These are phyloP conservation scores for Amazonetta brasiliensis DNA, from an alignment of 2,797 vertebrate species.

Conservation along the genomic window DNA sequence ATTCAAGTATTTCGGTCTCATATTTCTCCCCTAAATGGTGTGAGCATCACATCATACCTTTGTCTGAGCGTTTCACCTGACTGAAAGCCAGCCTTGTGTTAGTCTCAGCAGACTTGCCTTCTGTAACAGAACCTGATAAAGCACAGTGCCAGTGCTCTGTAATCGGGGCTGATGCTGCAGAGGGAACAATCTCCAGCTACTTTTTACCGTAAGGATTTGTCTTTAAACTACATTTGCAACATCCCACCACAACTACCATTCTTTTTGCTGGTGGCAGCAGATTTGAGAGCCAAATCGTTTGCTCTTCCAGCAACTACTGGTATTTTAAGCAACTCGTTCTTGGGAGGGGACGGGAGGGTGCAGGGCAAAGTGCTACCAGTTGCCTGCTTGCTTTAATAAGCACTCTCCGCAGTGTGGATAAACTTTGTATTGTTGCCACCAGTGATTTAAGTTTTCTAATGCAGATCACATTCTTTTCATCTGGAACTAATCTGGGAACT, in stretches of 20 bases:
- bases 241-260: not conserved
- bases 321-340: not conserved
- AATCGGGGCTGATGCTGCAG: not conserved
- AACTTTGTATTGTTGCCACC: not conserved
- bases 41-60: not conserved
- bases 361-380: not conserved
- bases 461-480: not conserved
- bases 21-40: not conserved
- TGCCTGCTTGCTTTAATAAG: not conserved
- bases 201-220: not conserved
- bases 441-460: not conserved
- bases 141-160: not conserved
- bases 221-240: not conserved
- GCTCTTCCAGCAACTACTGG: not conserved
- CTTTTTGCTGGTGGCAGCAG: not conserved
- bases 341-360: not conserved
- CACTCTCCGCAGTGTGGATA: not conserved
- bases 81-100: not conserved
- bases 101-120: not conserved
- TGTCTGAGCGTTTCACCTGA: rapidly evolving
- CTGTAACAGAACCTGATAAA: not conserved
- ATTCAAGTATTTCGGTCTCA: not conserved
- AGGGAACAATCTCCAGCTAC: not conserved
- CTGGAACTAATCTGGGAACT: not conserved
- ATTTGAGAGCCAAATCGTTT: not conserved